Conservation (phyloP, 2,888 invertebrate species). For the Hydraecia micacea region DNA sequence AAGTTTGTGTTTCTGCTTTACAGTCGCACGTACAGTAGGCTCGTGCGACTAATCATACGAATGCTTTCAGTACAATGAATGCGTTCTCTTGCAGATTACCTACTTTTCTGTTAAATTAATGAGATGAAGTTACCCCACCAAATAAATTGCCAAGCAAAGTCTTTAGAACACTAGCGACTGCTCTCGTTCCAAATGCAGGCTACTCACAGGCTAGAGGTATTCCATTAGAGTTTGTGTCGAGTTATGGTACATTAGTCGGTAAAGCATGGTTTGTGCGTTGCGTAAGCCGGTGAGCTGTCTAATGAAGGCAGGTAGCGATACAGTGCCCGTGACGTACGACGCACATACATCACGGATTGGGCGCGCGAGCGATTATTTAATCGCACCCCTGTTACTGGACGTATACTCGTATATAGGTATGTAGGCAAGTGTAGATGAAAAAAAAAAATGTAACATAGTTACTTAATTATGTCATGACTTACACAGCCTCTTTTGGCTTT, state of each 20-base stretch:
- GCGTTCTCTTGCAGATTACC: slow-evolving; percentile 39
- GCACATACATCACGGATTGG: slow-evolving; percentile 44
- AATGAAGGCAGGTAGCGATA: slow-evolving; percentile 51
- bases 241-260: slow-evolving; percentile 42
- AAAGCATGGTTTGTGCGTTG: slow-evolving; percentile 39
- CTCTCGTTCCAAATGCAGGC: neutral
- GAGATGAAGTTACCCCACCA: slow-evolving; percentile 27
- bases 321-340: slow-evolving; percentile 45
- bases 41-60: slow-evolving; percentile 28
- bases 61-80: slow-evolving; percentile 58
- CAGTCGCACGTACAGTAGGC: slow-evolving; percentile 22
- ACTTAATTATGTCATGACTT: no score
- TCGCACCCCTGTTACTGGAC: neutral
- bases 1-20: slow-evolving; percentile 41
- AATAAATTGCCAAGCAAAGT: slow-evolving; percentile 9
- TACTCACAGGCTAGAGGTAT: neutral
- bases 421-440: neutral
- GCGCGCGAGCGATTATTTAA: slow-evolving; percentile 11
- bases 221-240: slow-evolving; percentile 34
- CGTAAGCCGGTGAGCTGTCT: slow-evolving; percentile 37
- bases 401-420: neutral
- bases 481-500: neutral
- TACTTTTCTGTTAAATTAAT: slow-evolving; percentile 48
- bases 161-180: neutral
- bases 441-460: no score